Evolutionary conservation across 2,888 invertebrate species (phyloP), one percentile per base, ranked within the genome.

Genomic region (Lutraria lutraria): DNA sequence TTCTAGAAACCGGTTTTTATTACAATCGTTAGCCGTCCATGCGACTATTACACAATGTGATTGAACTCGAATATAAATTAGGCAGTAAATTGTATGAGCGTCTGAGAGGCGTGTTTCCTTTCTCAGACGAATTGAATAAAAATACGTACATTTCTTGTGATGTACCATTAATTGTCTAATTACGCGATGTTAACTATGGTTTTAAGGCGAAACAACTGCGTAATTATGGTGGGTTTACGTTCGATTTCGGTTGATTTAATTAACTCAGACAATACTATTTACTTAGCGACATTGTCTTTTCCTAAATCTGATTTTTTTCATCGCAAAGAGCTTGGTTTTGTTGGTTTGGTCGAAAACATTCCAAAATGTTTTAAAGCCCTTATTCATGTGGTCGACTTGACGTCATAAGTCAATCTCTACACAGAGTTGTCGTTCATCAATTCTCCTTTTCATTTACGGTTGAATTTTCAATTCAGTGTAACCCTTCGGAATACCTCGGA

Each of bases 1-100:
- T n/a, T 68, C 63, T 68, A 25, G 25, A 25, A 68, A 25, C 63
- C 63, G 63, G 63, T 68, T 68, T 68, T 68, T 68, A 68, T 68
- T 68, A 25, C 63, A n/a, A 68, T 25, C 63, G 25, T n/a, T n/a
- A 25, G 63, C 12, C 63, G 25, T 10, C n/a, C 25, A n/a, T 25
- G 25, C 10, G 63, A 68, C 63, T 43, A 68, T 68, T 68, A 25
- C 10, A 63, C 63, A 16, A n/a, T n/a, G 21, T 19, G 19, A 25
- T 12, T 25, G n/a, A 25, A 12, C 63, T 25, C 25, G 10, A 25
- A 25, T 13, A 68, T 25, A 4, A 0, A 25, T 68, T 8, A 68
- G 63, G 12, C 63, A 68, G 63, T 25, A 4, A 68, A 12, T 56
- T 56, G 15, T 56, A 56, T 13, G 15, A 56, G 6, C 63, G 6